Conservation (phyloP, 2,113 vertebrate genomes). For the Scytalopus superciliaris region DNA sequence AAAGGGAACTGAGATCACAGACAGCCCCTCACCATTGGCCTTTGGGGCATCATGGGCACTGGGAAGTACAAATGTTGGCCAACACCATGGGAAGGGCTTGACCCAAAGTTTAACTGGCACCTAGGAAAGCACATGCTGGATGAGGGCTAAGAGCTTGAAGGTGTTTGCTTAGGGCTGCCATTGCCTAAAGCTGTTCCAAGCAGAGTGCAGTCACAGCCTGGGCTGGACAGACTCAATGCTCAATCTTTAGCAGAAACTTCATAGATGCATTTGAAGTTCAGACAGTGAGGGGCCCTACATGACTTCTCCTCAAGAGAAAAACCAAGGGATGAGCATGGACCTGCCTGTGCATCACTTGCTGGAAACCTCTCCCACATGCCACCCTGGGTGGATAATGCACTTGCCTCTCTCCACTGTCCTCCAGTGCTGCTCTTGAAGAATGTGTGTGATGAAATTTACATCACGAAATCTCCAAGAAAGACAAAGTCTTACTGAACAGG, state of each 20-base stretch:
- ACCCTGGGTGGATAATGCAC: neutral
- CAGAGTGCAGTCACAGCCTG: fast-evolving
- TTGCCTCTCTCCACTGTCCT: neutral
- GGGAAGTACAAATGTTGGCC: neutral
- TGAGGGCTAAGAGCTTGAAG: neutral
- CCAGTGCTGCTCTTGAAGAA: neutral
- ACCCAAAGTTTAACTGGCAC: neutral
- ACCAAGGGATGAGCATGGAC: neutral
- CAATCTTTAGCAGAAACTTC: neutral
- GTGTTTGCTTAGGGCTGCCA: too few relatives aligned
- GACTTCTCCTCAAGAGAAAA: neutral
- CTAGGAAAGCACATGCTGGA: neutral
- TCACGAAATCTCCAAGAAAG: neutral
- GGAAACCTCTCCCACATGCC: neutral
- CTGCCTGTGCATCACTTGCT: neutral
- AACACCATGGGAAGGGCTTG: neutral
- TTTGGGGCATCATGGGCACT: fast-evolving
- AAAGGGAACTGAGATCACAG: neutral
- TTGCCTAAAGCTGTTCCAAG: neutral
- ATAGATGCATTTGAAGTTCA: neutral
- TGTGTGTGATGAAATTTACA: fast-evolving
- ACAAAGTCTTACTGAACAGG: neutral
- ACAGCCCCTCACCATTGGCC: fast-evolving
- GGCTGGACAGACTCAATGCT: neutral
- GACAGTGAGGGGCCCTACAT: neutral